Conservation (phyloP, 2,113 vertebrate species). For the Rhinopomastus cyanomelas region DNA sequence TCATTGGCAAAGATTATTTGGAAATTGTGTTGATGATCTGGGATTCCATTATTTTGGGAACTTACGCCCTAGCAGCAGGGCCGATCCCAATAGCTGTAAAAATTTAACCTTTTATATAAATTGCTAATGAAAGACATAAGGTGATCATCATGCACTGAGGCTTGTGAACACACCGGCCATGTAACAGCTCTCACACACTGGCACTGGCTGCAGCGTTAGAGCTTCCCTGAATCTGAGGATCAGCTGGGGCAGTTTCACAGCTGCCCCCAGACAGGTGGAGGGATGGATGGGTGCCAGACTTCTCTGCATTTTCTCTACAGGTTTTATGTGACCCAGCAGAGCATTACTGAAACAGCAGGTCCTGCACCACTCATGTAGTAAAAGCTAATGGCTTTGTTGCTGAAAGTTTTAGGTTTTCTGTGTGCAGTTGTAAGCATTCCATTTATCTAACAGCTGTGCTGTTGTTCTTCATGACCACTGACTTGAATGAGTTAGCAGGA, state of each 20-base stretch:
- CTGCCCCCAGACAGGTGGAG: slow-evolving; percentile 49
- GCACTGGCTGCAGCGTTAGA: neutral
- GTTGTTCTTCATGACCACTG: slow-evolving; percentile 44
- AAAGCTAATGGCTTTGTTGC: slow-evolving; percentile 45
- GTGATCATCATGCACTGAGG: neutral
- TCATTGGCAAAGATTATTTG: neutral
- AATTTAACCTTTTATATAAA: neutral
- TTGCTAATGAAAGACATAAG: neutral
- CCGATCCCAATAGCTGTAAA: neutral
- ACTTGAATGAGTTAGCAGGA: slow-evolving; percentile 55
- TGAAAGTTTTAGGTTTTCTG: slow-evolving; percentile 55
- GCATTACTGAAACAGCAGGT: slow-evolving; percentile 44
- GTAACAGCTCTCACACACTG: neutral
- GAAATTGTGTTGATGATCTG: neutral
- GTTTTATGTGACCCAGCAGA: slow-evolving; percentile 52
- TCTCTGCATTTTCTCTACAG: neutral
- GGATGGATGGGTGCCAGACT: slow-evolving; percentile 32
- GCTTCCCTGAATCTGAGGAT: neutral
- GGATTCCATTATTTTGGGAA: neutral
- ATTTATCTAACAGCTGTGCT: slow-evolving; percentile 60
- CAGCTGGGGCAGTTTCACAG: neutral
- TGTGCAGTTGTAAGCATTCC: slow-evolving; percentile 29
- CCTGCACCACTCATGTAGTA: slow-evolving; percentile 32
- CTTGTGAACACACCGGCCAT: neutral
- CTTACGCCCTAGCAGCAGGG: neutral